Evolutionary conservation across 1,140 invertebrate genomes (phyloP).

Genomic region (Pectinophora gossypiella): DNA sequence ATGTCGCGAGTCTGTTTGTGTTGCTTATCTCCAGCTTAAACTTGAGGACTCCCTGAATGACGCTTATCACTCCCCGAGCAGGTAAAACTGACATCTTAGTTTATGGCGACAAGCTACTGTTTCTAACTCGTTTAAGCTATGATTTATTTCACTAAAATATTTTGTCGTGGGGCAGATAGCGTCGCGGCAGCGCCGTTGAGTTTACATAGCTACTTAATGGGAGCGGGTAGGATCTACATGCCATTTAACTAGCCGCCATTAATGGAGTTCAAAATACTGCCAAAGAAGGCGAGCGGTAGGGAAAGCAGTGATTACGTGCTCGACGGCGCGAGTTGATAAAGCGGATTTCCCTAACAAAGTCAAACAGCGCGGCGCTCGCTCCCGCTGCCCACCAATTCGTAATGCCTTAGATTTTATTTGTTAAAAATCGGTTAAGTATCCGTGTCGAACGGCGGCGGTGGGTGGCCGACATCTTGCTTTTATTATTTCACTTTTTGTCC

Average conservation of each 20-base stretch:
- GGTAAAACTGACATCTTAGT: slow-evolving; percentile 36
- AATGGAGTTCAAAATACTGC: neutral
- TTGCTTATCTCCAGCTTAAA: slow-evolving; percentile 37
- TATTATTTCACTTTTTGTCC: slow-evolving; percentile 68
- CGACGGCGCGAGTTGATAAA: slow-evolving; percentile 28
- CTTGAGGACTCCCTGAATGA: slow-evolving; percentile 33
- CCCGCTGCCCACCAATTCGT: slow-evolving; percentile 53
- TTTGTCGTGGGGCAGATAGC: too few species aligned
- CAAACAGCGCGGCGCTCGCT: slow-evolving; percentile 32
- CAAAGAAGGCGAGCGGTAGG: neutral
- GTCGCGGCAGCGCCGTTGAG: too few species aligned
- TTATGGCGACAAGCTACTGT: slow-evolving; percentile 51
- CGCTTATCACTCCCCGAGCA: slow-evolving; percentile 45
- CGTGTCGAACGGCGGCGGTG: slow-evolving; percentile 71
- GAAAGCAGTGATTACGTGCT: slow-evolving; percentile 12
- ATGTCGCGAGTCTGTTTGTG: slow-evolving; percentile 40
- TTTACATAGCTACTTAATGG: neutral
- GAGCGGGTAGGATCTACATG: neutral
- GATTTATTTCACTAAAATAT: neutral
- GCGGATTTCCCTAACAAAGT: slow-evolving; percentile 47
- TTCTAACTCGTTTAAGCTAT: neutral
- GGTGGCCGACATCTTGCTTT: slow-evolving; percentile 69
- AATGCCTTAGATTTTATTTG: slow-evolving; percentile 76
- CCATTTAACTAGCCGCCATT: neutral
- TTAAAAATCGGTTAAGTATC: slow-evolving; percentile 76